Evolutionary conservation across 2,888 invertebrate species (phyloP).

Genomic region (Poecilus cupreus): DNA sequence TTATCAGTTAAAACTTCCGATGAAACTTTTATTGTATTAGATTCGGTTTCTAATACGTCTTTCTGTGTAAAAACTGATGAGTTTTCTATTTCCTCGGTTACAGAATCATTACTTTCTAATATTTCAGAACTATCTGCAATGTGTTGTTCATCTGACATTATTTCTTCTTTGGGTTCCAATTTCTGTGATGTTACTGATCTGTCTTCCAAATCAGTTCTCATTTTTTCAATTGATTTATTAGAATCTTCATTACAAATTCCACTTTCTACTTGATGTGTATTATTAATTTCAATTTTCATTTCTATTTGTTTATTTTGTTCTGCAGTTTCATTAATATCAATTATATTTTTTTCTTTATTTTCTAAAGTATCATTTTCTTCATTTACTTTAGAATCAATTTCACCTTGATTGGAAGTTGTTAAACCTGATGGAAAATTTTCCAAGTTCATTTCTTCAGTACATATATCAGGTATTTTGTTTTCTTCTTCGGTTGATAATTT

Average conservation of each 20-base stretch:
- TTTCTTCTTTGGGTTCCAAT: no score
- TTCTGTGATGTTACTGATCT: no score
- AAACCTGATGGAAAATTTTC: no score
- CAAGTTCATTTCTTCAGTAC: no score
- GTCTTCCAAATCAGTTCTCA: slow-evolving; percentile 55
- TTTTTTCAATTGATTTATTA: neutral
- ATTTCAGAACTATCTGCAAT: slow-evolving; percentile 21
- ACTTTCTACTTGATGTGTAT: neutral
- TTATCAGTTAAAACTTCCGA: neutral
- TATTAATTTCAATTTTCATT: slow-evolving; percentile 19
- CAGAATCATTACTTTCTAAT: neutral
- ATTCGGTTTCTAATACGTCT: no score
- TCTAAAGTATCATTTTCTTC: no score
- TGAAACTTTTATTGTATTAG: no score
- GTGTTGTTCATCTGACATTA: slow-evolving; percentile 61
- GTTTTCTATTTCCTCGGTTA: no score
- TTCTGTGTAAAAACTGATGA: no score
- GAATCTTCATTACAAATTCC: neutral
- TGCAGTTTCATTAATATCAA: neutral
- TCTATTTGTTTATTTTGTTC: neutral
- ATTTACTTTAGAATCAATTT: no score
- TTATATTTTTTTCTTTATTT: neutral
- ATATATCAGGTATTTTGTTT: neutral
- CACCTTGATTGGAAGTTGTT: no score
- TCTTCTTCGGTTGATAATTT: slow-evolving; percentile 4